These are phyloP conservation scores for Sciurus vulgaris DNA, from an alignment of 2,797 vertebrate genomes.

Conservation along the genomic window DNA sequence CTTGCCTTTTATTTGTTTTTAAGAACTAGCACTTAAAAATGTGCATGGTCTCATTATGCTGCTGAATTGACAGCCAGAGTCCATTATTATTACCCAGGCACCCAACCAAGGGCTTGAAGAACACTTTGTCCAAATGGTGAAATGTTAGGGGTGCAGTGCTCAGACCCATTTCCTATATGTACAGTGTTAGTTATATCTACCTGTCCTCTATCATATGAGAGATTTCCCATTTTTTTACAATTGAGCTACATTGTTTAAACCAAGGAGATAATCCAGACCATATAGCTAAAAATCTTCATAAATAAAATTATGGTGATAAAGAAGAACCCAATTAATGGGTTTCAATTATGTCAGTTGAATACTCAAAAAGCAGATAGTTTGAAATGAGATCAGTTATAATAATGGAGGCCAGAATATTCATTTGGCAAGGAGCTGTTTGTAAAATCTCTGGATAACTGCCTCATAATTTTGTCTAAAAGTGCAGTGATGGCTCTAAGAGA, in stretches of 20 bases:
- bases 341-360: not conserved
- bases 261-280: not conserved
- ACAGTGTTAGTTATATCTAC: not conserved
- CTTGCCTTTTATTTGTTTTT: not conserved
- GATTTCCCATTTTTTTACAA: not conserved
- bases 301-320: not conserved
- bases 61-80: not conserved
- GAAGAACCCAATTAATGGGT: not conserved
- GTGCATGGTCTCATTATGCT: not conserved
- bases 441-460: not conserved
- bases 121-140: not conserved
- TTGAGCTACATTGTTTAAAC: not conserved
- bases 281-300: not conserved
- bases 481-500: not conserved
- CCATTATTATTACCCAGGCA: not conserved
- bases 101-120: not conserved
- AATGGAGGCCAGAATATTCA: not conserved
- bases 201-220: not conserved
- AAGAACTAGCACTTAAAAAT: not conserved
- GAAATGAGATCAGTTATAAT: not conserved
- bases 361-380: not conserved
- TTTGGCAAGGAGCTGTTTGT: not conserved
- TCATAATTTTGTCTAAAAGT: not conserved
- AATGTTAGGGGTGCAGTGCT: not conserved
- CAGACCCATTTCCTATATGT: not conserved